These are phyloP conservation scores for Cepaea nemoralis DNA, from an alignment of 1,140 invertebrate genomes.

Conservation along the genomic window DNA sequence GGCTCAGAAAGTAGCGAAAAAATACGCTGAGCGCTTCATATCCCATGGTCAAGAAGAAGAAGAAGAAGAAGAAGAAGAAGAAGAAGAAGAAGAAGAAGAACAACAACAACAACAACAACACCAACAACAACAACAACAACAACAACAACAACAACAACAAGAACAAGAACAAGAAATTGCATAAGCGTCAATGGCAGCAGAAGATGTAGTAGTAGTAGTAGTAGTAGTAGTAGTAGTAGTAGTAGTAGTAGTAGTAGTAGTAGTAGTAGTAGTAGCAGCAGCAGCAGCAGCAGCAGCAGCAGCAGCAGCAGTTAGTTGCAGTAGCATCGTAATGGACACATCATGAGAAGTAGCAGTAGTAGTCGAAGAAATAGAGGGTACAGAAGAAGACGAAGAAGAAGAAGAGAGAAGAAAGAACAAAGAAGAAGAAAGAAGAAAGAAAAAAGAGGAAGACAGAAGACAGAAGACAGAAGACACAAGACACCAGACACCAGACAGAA, in stretches of 20 bases:
- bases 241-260: too few species aligned
- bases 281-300: too few species aligned
- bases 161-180: too few species aligned
- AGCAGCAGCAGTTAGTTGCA: too few species aligned
- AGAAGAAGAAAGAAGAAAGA: constrained; percentile 36
- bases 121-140: background rate
- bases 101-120: background rate
- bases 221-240: too few species aligned
- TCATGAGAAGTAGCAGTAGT: too few species aligned
- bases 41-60: background rate
- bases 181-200: too few species aligned
- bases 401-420: constrained; percentile 29
- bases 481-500: constrained; percentile 12
- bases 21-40: background rate
- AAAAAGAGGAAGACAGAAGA: constrained; percentile 14
- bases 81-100: background rate
- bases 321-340: too few species aligned
- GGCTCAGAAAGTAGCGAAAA: background rate
- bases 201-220: too few species aligned
- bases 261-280: too few species aligned
- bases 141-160: background rate
- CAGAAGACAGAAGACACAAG: constrained; percentile 22
- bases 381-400: too few species aligned
- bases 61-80: background rate
- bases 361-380: too few species aligned